Conservation (phyloP, 2,888 invertebrate genomes). For the Ctena decussata region DNA sequence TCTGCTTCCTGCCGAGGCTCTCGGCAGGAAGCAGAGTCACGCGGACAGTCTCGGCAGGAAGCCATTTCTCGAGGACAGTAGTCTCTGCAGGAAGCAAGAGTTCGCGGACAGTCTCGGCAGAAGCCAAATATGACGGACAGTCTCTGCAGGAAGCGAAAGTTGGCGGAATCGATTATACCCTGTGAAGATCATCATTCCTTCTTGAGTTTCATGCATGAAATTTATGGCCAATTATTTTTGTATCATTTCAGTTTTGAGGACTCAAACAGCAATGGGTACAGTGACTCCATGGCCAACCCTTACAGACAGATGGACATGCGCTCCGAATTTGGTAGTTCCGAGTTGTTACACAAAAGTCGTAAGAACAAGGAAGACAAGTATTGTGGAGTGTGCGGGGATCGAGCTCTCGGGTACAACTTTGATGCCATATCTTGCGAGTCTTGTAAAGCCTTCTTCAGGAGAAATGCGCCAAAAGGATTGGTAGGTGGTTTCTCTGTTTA, state of each 20-base stretch:
- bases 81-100: too few species aligned
- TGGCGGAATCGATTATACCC: too few species aligned
- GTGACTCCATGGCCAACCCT: conserved; percentile 64
- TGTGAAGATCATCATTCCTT: too few species aligned
- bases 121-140: too few species aligned
- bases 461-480: conserved; percentile 87
- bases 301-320: conserved; percentile 80
- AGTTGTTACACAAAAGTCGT: conserved; percentile 78
- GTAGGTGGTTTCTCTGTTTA: conserved; percentile 82
- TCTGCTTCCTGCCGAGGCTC: too few species aligned
- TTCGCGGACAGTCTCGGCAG: too few species aligned
- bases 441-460: conserved; percentile 87
- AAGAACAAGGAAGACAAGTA: conserved; percentile 87
- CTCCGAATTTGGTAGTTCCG: conserved; percentile 69
- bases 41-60: too few species aligned
- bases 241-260: conserved; percentile 82
- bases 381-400: conserved; percentile 86
- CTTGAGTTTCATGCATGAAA: too few species aligned
- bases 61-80: too few species aligned
- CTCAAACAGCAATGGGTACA: conserved; percentile 79
- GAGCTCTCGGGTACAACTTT: conserved; percentile 87
- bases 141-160: too few species aligned
- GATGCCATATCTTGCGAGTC: conserved; percentile 87
- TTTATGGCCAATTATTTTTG: conserved; percentile 2
- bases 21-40: too few species aligned